These are phyloP conservation scores for Diplodus sargus DNA, from an alignment of 2,797 vertebrate species.

Conservation along the genomic window DNA sequence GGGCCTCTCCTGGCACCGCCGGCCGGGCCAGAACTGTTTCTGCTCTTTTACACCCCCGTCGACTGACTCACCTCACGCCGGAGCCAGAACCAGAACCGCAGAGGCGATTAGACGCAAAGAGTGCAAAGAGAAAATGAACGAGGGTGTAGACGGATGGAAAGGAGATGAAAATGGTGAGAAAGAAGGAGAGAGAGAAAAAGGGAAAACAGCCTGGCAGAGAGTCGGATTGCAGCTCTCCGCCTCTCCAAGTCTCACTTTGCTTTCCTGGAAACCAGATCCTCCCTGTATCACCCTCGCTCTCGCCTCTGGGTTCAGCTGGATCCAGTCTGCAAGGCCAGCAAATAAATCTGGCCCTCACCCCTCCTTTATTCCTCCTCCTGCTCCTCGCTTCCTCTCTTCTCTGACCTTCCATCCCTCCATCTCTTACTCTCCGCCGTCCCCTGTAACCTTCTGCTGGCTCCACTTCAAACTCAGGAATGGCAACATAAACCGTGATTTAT, in stretches of 20 bases:
- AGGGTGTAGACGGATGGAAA: constrained; percentile 28
- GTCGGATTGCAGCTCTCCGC: constrained; percentile 14
- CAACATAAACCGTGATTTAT: constrained; percentile 27
- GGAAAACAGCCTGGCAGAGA: constrained; percentile 9
- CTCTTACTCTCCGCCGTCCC: constrained; percentile 6
- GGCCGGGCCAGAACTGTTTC: constrained; percentile 14
- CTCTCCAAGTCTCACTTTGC: constrained; percentile 11
- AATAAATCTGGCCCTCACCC: constrained; percentile 30
- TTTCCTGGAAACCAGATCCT: constrained; percentile 41
- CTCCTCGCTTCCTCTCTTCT: constrained; percentile 16
- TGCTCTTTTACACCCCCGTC: constrained; percentile 46
- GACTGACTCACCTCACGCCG: constrained; percentile 49
- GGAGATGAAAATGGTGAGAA: constrained; percentile 9
- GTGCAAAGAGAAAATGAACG: constrained; percentile 29
- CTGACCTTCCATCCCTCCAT: constrained; percentile 32
- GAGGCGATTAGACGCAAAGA: constrained; percentile 32
- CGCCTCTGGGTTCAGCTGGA: constrained; percentile 47
- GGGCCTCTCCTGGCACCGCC: constrained; percentile 42
- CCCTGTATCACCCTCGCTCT: constrained; percentile 19
- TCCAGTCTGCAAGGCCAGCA: constrained; percentile 28
- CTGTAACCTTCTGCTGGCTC: constrained; percentile 31
- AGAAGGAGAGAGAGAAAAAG: no score
- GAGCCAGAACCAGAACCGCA: constrained; percentile 57
- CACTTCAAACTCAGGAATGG: constrained; percentile 29
- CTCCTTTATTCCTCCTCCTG: not conserved